Evolutionary conservation across 30 jellyfish, hydroid and myxozoan genomes (phyloP), one percentile per base, ranked within the genome.

Genomic region (Cassiopea xamachana): DNA sequence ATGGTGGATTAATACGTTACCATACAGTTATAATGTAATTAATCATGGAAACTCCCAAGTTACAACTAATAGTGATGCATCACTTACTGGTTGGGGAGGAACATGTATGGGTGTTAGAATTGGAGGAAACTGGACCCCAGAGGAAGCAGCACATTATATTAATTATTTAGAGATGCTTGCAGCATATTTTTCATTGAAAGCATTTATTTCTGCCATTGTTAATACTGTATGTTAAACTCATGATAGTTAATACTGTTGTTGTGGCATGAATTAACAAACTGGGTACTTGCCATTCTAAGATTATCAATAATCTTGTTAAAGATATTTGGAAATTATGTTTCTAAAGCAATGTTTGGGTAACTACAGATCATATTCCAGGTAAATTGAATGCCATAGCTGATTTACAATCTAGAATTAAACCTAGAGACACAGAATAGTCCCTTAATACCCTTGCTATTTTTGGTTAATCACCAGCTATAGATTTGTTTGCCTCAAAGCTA

Each of bases 201-300:
- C 84, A 17, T 79, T 69, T 67, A 46, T 7, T 45, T 19, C 49
- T 15, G 18, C 46, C 12, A 9, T 85, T 73, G 61, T 76, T 43
- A 46, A 78, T 61, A 59, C 39, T 62, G 70, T 94, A 91, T 79
- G 94, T 91, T 48, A 62, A 76, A 64, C 90, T 85, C 64, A 46
- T 84, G 92, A 75, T 91, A 14, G 97, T 84, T 73, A 84, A 91
- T 69, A 85, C 97, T 80, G 50, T 89, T 17, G 97, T 77, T 47
- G 97, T 80, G 27, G 82, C 94, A 9, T 60, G 83, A 14, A 75
- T 91, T 1, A 91, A 91, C 68, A 73, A 78, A 17, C 78, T 91
- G 94, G 97, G 93, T 7, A 83, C 90, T 48, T 14, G 86, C 55
- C 90, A 74, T 77, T 48, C 75, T 73, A 87, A 27, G 18, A 61